Evolutionary conservation across 2,888 invertebrate genomes (phyloP).

Genomic region (Acanthosepion esculentum): DNA sequence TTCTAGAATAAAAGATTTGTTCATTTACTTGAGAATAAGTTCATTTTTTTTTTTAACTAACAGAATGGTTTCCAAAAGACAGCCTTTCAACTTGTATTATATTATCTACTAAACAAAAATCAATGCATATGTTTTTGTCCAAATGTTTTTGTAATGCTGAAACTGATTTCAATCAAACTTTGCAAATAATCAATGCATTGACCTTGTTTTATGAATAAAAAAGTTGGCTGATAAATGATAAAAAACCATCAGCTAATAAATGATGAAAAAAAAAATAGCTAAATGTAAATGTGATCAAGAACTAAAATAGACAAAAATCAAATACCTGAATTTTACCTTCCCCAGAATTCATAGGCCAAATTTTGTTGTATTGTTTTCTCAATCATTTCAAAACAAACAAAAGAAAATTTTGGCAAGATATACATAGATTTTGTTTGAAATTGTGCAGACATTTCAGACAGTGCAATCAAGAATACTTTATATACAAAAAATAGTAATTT

Average conservation of each 20-base stretch:
- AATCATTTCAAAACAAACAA: too few relatives aligned
- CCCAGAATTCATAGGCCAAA: background rate
- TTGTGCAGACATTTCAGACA: too few relatives aligned
- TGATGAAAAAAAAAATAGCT: background rate
- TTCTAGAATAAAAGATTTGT: background rate
- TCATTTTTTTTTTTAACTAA: background rate
- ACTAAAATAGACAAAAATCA: too few relatives aligned
- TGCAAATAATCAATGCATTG: background rate
- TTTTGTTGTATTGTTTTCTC: too few relatives aligned
- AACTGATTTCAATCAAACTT: constrained; percentile 1
- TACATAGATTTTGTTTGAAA: too few relatives aligned
- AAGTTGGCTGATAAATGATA: background rate
- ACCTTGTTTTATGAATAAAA: background rate
- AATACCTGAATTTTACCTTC: background rate
- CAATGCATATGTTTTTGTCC: background rate
- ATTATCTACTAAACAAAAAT: background rate
- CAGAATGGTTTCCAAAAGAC: background rate
- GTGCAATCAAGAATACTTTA: background rate
- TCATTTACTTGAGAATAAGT: background rate
- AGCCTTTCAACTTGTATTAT: background rate
- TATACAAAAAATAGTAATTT: background rate
- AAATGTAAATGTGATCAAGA: background rate
- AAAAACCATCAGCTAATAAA: background rate
- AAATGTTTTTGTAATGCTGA: background rate
- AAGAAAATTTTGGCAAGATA: too few relatives aligned